A percentile compares a stretch with the other conserved stretches of the same genome.
Conservation (phyloP, 1,140 invertebrate genomes). For the Eufriesea mexicana region DNA sequence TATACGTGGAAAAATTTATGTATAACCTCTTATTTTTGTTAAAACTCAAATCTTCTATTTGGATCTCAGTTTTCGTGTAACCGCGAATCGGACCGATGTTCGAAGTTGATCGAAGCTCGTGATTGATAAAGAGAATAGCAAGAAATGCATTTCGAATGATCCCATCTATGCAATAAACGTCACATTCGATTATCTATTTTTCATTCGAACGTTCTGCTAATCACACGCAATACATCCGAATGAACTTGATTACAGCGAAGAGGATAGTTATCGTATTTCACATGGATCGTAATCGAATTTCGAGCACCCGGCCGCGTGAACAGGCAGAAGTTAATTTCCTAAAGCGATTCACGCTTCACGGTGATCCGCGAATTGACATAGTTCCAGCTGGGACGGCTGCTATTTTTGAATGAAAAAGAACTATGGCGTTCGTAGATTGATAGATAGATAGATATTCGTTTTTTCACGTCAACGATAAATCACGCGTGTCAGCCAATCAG, state of each 20-base stretch:
- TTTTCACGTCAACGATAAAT: constrained; percentile 45
- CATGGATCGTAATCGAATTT: constrained; percentile 19
- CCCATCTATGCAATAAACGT: background rate
- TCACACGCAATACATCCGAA: background rate
- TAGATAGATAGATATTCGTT: constrained; percentile 51
- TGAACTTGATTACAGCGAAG: constrained; percentile 6
- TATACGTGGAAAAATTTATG: no score
- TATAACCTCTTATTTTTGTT: no score
- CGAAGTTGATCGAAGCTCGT: background rate
- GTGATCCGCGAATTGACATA: constrained; percentile 29
- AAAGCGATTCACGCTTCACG: background rate
- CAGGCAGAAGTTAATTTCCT: constrained; percentile 19
- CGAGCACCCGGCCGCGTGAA: background rate
- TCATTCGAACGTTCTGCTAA: background rate
- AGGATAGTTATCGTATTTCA: background rate
- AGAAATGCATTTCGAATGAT: background rate
- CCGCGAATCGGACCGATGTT: no score
- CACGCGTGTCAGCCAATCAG: constrained; percentile 44
- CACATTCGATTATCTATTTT: background rate
- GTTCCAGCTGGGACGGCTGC: background rate
- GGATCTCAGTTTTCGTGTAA: no score
- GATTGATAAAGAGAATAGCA: background rate
- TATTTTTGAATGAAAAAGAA: constrained; percentile 38
- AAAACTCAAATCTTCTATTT: no score
- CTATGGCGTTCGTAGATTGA: constrained; percentile 10